Base-by-base conservation (phyloP, 1,140 invertebrate species). In the Melitaea cinxia region DNA sequence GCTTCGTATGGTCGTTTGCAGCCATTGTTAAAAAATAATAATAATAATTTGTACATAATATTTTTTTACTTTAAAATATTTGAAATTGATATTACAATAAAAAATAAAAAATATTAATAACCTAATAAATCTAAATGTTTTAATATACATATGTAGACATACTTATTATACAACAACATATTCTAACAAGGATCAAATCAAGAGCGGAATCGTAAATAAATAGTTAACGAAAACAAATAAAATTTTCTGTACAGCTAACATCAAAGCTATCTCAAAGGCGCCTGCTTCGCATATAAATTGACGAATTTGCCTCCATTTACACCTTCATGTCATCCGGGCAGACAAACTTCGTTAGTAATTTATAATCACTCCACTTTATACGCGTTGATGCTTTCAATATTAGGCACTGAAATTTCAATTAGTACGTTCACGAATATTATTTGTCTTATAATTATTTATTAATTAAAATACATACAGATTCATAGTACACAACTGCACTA, bases 281-380 rank as follows among this genome's bases (percentile, higher is more conserved):
- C 63, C 80, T 85, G 88, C 80, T 86, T 82, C 85, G 88, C 88
- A 90, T 90, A 89, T 89, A 89, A 87, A 90, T 90, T 89, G 88
- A 87, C 80, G 78, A 88, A 90, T 90, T 90, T 89, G 80, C 83
- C 74, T 85, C 82, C 82, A 88, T 88, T 88, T 86, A 85, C 86
- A 85, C 85, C 80, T 86, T 80, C 76, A 73, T 78, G 73, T 71
- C 80, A 80, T 77, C 75, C 79, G 82, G 66, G 74, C 65, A 75
- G 68, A 70, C 70, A 75, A 68, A 82, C 72, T 77, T 83, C 70
- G 83, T 85, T 83, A 81, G 80, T 83, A 81, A 82, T 89, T 83
- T 85, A 81, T 86, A 82, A 88, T 88, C 77, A 67, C 63, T 78
- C 77, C 75, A 81, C 73, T 82, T 85, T 76, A 82, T 78, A 80